These are phyloP conservation scores for Zaprionus vittiger DNA, from an alignment of 1,140 invertebrate genomes.

Conservation along the genomic window DNA sequence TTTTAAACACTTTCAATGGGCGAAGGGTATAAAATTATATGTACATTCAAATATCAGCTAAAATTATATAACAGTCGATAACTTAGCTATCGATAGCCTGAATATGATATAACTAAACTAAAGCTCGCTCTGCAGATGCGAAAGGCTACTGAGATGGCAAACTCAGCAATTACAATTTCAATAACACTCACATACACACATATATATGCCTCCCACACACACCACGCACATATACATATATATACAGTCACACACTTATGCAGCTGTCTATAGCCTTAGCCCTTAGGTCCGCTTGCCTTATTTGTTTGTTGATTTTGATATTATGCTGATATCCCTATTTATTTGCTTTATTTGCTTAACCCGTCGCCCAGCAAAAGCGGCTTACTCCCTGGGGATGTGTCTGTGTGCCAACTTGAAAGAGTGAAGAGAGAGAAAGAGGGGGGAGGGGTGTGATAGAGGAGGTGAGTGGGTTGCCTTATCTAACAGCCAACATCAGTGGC, in stretches of 20 bases:
- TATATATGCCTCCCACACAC: background rate
- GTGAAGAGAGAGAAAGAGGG: background rate
- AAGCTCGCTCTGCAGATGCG: background rate
- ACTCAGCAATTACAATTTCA: background rate
- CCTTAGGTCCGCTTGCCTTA: conserved; percentile 4
- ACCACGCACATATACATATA: background rate
- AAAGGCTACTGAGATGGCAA: background rate
- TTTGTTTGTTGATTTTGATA: conserved; percentile 13
- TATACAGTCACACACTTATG: background rate
- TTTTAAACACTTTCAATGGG: no score
- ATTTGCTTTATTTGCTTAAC: conserved; percentile 30
- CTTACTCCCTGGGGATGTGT: conserved; percentile 12
- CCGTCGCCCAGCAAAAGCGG: conserved; percentile 19
- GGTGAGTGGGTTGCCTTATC: conserved; percentile 31
- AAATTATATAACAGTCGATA: background rate
- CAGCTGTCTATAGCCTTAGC: background rate
- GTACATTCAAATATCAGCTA: no score
- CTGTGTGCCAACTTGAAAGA: background rate
- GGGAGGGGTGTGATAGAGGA: background rate
- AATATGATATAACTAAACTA: background rate
- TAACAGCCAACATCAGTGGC: conserved; percentile 53
- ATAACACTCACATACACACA: background rate
- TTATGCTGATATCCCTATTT: conserved; percentile 38
- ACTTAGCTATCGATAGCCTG: background rate
- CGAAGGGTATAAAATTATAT: no score